phyloP scores from a whole-genome alignment of 1,140 invertebrate genomes.

The Drosophila parabipectinata region DNA sequence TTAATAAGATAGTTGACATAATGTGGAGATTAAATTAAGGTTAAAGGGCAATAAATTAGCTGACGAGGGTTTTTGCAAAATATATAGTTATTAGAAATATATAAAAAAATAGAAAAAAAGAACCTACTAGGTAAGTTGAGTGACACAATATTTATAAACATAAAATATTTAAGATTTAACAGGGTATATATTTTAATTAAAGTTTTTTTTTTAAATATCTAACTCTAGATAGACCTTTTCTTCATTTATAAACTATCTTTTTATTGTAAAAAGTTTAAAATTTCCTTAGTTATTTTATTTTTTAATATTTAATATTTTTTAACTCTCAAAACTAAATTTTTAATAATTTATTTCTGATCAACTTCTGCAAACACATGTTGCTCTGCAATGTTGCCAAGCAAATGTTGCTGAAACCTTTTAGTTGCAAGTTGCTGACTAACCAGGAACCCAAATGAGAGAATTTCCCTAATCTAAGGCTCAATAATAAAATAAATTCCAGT shows the following conservation, averaged over 20 bases:
- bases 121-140: too few species aligned
- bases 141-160: neutral
- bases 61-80: neutral
- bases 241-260: too few species aligned
- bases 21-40: neutral
- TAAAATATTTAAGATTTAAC: neutral
- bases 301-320: neutral
- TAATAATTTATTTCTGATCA: neutral
- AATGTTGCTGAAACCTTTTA: slow-evolving; percentile 33
- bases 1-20: neutral
- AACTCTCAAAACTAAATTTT: neutral
- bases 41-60: neutral
- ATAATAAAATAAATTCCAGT: too few species aligned
- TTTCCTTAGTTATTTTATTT: neutral
- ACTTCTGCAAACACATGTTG: neutral
- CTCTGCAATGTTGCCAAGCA: slow-evolving; percentile 39
- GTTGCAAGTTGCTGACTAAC: slow-evolving; percentile 32
- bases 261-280: too few species aligned
- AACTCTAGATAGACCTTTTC: neutral
- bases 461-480: slow-evolving; percentile 19
- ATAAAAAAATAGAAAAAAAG: too few species aligned
- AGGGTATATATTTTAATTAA: neutral
- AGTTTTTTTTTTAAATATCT: too few species aligned
- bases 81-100: neutral
- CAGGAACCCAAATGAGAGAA: slow-evolving; percentile 16